Conservation (phyloP, 2,113 vertebrate species). For the Paralichthys olivaceus region DNA sequence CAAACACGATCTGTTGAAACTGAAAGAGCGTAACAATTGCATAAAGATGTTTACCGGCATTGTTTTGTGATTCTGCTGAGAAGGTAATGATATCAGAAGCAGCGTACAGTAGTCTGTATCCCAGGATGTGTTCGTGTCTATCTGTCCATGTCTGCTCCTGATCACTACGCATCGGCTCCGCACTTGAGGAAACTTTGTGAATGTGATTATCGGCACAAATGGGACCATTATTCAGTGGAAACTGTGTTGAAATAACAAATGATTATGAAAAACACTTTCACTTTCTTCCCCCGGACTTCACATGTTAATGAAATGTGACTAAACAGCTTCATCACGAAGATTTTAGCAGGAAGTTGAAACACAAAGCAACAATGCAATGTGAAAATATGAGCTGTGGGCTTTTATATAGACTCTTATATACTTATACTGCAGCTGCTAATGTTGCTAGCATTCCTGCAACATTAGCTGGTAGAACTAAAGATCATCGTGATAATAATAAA, state of each 20-base stretch:
- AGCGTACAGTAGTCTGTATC: neutral
- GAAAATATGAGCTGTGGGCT: no score
- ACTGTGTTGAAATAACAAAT: conserved; percentile 69
- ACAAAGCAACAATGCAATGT: no score
- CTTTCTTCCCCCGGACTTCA: conserved; percentile 27
- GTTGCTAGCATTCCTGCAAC: no score
- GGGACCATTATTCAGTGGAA: conserved; percentile 59
- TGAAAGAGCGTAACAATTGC: conserved; percentile 42
- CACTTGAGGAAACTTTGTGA: conserved; percentile 26
- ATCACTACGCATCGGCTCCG: conserved; percentile 26
- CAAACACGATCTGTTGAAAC: conserved; percentile 47
- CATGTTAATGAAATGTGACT: conserved; percentile 49
- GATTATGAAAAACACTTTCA: conserved; percentile 47
- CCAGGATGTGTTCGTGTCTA: conserved; percentile 27
- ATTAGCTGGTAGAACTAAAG: no score
- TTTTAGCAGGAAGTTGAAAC: neutral
- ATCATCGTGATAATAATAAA: no score
- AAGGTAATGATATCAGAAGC: conserved; percentile 38
- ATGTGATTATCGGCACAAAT: conserved; percentile 38
- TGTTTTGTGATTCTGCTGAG: conserved; percentile 29
- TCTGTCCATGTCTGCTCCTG: conserved; percentile 41
- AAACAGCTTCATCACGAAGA: neutral
- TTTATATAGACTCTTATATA: no score
- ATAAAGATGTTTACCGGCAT: conserved; percentile 50
- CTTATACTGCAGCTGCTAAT: no score